Percentiles rank a stretch among this genome's conserved stretches.
phyloP scores from a whole-genome alignment of 2,113 vertebrate species.

The Brachyhypopomus occidentalis region DNA sequence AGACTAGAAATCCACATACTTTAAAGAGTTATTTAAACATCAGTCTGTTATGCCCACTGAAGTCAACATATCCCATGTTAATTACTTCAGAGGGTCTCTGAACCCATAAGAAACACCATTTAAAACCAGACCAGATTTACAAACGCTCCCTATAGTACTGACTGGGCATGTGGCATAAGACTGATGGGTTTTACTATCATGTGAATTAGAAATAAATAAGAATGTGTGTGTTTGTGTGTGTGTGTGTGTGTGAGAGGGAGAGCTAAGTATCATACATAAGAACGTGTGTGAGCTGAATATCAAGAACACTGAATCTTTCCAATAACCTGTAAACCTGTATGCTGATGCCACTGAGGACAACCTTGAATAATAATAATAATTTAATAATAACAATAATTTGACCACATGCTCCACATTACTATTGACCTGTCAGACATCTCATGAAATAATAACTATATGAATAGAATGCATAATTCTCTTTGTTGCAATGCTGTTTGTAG shows the following conservation, averaged over 20 bases:
- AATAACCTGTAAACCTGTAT: too few species aligned
- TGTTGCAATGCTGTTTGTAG: not conserved
- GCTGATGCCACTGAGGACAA: not conserved
- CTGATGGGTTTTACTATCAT: not conserved
- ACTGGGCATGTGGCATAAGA: not conserved
- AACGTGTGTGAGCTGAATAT: not conserved
- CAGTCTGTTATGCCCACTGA: slow-evolving; percentile 35
- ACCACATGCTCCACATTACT: not conserved
- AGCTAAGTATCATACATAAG: too few species aligned
- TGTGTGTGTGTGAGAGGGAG: not conserved
- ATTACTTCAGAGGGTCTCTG: slow-evolving; percentile 47
- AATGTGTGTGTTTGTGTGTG: not conserved
- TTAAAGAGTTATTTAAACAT: slow-evolving; percentile 52
- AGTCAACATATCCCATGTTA: slow-evolving; percentile 43
- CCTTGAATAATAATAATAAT: not conserved
- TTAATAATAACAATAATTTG: not conserved
- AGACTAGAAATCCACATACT: slow-evolving; percentile 29
- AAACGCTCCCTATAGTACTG: too few species aligned
- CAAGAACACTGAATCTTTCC: not conserved
- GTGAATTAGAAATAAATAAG: not conserved
- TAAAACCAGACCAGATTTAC: not conserved
- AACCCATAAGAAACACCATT: not conserved
- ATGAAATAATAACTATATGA: slow-evolving; percentile 3
- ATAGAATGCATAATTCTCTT: not conserved
- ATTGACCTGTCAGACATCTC: not conserved